Percentiles rank a stretch among this genome's conserved stretches.
Evolutionary conservation across 2,113 vertebrate genomes (phyloP).

Genomic region (Columba livia): DNA sequence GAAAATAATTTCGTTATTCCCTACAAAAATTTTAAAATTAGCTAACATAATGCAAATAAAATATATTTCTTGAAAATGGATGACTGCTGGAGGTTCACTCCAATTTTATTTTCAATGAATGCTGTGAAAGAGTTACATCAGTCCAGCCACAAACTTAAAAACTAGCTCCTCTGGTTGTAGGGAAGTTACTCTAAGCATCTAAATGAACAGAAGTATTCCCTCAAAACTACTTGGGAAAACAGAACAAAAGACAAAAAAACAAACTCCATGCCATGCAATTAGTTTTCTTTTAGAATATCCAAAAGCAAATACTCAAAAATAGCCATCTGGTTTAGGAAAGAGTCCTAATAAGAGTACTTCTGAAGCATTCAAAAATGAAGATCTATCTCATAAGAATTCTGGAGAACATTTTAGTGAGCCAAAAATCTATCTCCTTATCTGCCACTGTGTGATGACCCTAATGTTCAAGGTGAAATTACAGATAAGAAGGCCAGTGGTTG

Average conservation of each 20-base stretch:
- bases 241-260: too few species aligned
- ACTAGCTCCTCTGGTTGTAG: not conserved
- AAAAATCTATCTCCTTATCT: not conserved
- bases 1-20: not conserved
- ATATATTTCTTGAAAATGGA: not conserved
- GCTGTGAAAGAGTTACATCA: not conserved
- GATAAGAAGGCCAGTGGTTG: not conserved
- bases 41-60: too few species aligned
- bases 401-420: not conserved
- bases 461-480: not conserved
- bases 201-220: not conserved
- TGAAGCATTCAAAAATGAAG: not conserved
- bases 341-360: not conserved
- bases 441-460: not conserved
- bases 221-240: not conserved
- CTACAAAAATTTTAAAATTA: not conserved
- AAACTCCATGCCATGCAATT: not conserved
- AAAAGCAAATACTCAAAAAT: not conserved
- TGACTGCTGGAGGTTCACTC: not conserved
- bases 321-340: not conserved
- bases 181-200: not conserved
- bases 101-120: not conserved
- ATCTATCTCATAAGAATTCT: not conserved
- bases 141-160: not conserved
- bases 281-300: not conserved